phyloP scores from a whole-genome alignment of 2,888 invertebrate genomes.

The Bembecia ichneumoniformis region DNA sequence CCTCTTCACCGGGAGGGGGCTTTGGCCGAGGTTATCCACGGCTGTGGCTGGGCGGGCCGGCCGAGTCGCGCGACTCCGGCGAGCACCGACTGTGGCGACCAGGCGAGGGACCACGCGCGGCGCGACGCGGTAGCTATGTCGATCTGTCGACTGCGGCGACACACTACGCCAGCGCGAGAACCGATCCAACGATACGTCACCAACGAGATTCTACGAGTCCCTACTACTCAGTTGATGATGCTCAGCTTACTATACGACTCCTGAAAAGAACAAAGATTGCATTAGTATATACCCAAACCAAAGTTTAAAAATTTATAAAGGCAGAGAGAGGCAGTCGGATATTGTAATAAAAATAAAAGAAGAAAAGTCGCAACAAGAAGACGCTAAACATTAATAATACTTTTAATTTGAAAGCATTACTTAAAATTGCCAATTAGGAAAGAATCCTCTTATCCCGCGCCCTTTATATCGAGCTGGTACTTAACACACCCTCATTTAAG shows the following conservation, averaged over 20 bases:
- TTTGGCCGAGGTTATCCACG: slow-evolving; percentile 73
- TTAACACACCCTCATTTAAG: too few relatives aligned
- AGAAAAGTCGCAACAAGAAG: too few relatives aligned
- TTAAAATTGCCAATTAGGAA: slow-evolving; percentile 25
- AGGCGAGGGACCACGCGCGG: slow-evolving; percentile 43
- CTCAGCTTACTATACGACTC: not conserved
- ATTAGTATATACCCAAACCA: not conserved
- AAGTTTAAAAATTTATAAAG: too few relatives aligned
- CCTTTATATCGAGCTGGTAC: slow-evolving; percentile 18
- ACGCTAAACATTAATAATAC: too few relatives aligned
- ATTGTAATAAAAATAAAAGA: too few relatives aligned
- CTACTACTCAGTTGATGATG: not conserved
- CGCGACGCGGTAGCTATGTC: not conserved
- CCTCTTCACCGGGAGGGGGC: slow-evolving; percentile 72
- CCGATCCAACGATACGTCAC: slow-evolving; percentile 2
- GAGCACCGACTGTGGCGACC: slow-evolving; percentile 64
- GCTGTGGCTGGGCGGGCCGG: slow-evolving; percentile 68
- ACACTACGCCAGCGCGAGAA: slow-evolving; percentile 24
- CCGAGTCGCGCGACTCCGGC: slow-evolving; percentile 71
- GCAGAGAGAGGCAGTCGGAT: too few relatives aligned
- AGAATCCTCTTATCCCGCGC: slow-evolving; percentile 30
- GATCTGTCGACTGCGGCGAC: slow-evolving; percentile 40
- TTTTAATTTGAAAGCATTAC: too few relatives aligned
- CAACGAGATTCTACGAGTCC: not conserved
- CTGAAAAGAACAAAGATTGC: not conserved